Base-by-base conservation (phyloP, 2,797 vertebrate genomes). In the Sardinella longiceps region DNA sequence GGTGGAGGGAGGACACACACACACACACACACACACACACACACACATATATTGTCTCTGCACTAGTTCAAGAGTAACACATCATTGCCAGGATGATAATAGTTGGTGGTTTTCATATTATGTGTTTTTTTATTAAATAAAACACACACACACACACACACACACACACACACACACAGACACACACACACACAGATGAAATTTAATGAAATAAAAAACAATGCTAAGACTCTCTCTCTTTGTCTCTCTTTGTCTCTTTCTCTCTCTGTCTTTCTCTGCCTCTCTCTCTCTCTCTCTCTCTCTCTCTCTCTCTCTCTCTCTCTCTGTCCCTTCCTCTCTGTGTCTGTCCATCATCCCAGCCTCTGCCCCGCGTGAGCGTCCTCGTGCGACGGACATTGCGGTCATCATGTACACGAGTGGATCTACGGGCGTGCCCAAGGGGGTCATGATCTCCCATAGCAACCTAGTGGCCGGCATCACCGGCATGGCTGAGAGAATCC, bases 381-480 rank as follows among this genome's bases (percentile, higher is more conserved):
- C 97, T 0, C 58, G 91, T 82, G 93, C 97, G 10, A 95, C 94
- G 0, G 98, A 99, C 89, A 94, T 97, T 0, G 98, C 98, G 0
- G 98, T 99, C 84, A 97, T 99, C 93, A 99, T 99, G 98, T 99
- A 98, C 89, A 99, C 98, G 50, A 99, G 98, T 30, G 98, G 98
- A 1, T 98, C 98, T 87, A 99, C 98, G 0, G 97, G 98, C 56
- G 66, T 96, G 37, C 97, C 98, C 1, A 99, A 99, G 90, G 98
- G 98, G 9, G 97, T 98, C 88, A 96, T 99, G 96, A 98, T 99
- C 92, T 98, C 98, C 50, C 98, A 99, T 25, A 95, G 95, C 89
- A 99, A 99, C 92, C 92, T 99, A 70, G 94, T 99, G 43, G 96
- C 98, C 50, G 95, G 96, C 43, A 95, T 98, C 91, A 96, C 97